phyloP scores from a whole-genome alignment of 2,113 vertebrate species.

The Tachuris rubrigastra region DNA sequence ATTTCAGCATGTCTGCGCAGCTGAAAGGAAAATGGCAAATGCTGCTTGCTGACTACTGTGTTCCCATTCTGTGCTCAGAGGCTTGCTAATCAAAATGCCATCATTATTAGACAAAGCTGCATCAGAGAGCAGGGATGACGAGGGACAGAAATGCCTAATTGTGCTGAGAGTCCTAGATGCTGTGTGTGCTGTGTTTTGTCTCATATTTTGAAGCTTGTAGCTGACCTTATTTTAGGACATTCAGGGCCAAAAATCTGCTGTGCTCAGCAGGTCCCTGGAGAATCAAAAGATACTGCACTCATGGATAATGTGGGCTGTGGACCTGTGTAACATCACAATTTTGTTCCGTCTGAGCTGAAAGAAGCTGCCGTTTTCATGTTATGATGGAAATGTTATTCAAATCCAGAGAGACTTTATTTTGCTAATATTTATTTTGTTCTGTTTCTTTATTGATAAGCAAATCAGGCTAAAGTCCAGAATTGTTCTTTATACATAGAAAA shows the following conservation, averaged over 20 bases:
- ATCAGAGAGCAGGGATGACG: not conserved
- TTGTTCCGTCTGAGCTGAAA: not conserved
- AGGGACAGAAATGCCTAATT: not conserved
- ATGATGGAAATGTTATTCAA: not conserved
- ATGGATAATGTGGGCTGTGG: not conserved
- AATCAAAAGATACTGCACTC: not conserved
- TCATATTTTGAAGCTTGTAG: not conserved
- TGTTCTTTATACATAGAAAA: not conserved
- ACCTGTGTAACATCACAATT: not conserved
- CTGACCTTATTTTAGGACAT: not conserved
- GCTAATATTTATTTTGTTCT: not conserved
- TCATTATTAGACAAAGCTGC: not conserved
- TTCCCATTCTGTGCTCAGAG: not conserved
- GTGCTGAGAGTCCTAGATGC: not conserved
- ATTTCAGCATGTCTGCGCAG: conserved; percentile 61
- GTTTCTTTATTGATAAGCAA: not conserved
- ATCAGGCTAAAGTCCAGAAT: not conserved
- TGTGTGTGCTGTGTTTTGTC: not conserved
- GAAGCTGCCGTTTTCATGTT: not conserved
- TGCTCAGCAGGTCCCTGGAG: not conserved
- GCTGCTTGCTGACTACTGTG: not conserved
- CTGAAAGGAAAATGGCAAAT: conserved; percentile 17
- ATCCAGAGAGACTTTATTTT: not conserved
- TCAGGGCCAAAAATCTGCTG: not conserved
- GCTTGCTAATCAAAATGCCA: not conserved